phyloP scores from a whole-genome alignment of 2,113 vertebrate species.

The Nibea albiflora region DNA sequence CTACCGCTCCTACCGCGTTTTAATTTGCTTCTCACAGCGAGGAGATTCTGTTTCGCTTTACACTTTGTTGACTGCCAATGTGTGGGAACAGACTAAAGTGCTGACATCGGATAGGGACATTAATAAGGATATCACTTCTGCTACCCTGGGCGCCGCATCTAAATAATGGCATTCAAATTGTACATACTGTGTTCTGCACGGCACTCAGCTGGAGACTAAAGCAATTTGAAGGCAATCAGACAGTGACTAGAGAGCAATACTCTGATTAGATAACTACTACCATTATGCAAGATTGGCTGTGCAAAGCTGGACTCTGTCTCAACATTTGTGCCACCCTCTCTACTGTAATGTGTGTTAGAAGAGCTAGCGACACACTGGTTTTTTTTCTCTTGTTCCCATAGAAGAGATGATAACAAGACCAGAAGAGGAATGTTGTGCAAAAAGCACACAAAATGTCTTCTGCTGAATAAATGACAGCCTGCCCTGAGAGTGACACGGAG shows the following conservation, averaged over 20 bases:
- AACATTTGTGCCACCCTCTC: conserved; percentile 25
- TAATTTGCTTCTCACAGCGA: conserved; percentile 63
- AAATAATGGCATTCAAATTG: conserved; percentile 65
- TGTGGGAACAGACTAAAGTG: conserved; percentile 46
- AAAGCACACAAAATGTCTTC: conserved; percentile 45
- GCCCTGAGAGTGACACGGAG: conserved; percentile 53
- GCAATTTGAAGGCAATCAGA: conserved; percentile 57
- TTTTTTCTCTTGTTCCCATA: neutral
- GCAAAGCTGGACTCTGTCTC: conserved; percentile 25
- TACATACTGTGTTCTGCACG: conserved; percentile 53
- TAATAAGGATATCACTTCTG: conserved; percentile 62
- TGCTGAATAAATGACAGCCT: conserved; percentile 59
- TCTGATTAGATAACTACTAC: conserved; percentile 51
- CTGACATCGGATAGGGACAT: conserved; percentile 53
- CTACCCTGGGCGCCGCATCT: conserved; percentile 38
- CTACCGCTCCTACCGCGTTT: conserved; percentile 52
- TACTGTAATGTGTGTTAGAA: conserved; percentile 1
- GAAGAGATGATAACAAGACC: conserved; percentile 31
- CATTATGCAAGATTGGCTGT: conserved; percentile 25
- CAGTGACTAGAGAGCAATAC: conserved; percentile 46
- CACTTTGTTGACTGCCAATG: conserved; percentile 59
- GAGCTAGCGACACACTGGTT: conserved; percentile 1
- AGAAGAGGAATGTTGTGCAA: conserved; percentile 28
- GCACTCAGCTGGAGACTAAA: conserved; percentile 51
- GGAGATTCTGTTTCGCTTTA: conserved; percentile 48